Evolutionary conservation across 2,113 vertebrate species (phyloP), one percentile per base, ranked within the genome.

Genomic region (Dascyllus trimaculatus): DNA sequence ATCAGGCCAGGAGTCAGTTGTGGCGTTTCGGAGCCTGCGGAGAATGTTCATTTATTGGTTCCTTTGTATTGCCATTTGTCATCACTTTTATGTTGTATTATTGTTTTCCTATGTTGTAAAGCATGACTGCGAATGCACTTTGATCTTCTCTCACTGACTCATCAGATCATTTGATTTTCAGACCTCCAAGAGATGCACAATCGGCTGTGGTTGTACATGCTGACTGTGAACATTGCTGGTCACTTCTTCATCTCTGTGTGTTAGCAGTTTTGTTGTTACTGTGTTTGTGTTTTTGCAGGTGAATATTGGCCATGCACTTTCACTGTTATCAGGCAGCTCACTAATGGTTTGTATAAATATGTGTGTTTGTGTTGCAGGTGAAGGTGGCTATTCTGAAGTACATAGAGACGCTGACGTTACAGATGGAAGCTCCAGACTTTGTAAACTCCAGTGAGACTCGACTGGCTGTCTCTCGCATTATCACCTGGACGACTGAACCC

Each of bases 401-500:
- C 83, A 99, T 99, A 54, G 97, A 99, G 94, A 98, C 96, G 0
- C 93, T 99, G 68, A 96, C 97, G 0, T 94, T 97, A 59, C 97
- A 99, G 89, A 99, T 99, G 98, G 97, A 99, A 38, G 96, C 97
- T 11, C 95, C 95, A 48, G 98, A 99, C 89, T 99, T 99, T 89
- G 95, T 97, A 77, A 99, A 99, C 94, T 98, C 97, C 73, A 98
- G 97, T 87, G 98, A 99, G 94, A 99, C 98, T 24, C 95, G 97
- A 45, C 92, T 99, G 82, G 97, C 98, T 5, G 96, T 99, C 65
- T 99, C 98, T 45, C 96, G 97, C 54, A 96, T 99, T 86, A 99
- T 99, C 90, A 98, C 97, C 26, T 99, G 98, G 97, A 99, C 97
- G 69, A 98, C 96, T 71, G 98, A 99, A 91, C 97, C 97, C 56